Conservation (phyloP, 2,888 invertebrate species). For the Stenichneumon culpator region DNA sequence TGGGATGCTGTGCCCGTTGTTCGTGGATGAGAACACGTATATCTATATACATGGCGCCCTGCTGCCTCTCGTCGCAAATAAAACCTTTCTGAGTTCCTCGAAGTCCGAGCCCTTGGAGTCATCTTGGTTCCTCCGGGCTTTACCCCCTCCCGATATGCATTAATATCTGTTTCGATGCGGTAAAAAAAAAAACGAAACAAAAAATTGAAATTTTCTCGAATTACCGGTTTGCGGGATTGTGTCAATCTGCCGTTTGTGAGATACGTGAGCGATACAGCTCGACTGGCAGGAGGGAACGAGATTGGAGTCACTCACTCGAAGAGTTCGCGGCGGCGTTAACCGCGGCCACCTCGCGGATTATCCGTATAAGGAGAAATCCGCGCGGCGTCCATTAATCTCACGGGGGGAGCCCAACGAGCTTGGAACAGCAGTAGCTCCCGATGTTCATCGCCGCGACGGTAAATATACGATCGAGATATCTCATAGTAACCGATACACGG, state of each 20-base stretch:
- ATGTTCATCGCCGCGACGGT: conserved; percentile 63
- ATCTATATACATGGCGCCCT: conserved; percentile 57
- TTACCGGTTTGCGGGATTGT: background rate
- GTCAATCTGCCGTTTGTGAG: background rate
- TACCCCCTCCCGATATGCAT: background rate
- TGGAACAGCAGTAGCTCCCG: conserved; percentile 30
- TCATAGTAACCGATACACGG: conserved; percentile 17
- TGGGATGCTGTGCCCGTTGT: conserved; percentile 26
- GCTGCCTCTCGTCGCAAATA: conserved; percentile 51
- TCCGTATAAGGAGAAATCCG: conserved; percentile 66
- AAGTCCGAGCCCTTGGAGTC: conserved; percentile 38
- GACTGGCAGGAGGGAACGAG: conserved; percentile 18
- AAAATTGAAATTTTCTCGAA: background rate
- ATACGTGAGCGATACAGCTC: conserved; percentile 6
- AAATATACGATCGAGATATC: conserved; percentile 61
- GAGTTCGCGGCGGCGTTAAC: conserved; percentile 55
- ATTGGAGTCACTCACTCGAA: conserved; percentile 49
- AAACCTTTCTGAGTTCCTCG: conserved; percentile 45
- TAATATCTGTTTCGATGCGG: background rate
- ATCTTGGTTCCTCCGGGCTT: background rate
- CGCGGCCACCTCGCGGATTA: conserved; percentile 59
- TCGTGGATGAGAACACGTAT: conserved; percentile 54
- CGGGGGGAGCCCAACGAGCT: conserved; percentile 9
- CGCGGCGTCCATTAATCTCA: conserved; percentile 67
- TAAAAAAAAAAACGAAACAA: background rate